A percentile compares a stretch with the other conserved stretches of the same genome.
Evolutionary conservation across 2,888 invertebrate species (phyloP).

Genomic region (Hoplodrina ambigua): DNA sequence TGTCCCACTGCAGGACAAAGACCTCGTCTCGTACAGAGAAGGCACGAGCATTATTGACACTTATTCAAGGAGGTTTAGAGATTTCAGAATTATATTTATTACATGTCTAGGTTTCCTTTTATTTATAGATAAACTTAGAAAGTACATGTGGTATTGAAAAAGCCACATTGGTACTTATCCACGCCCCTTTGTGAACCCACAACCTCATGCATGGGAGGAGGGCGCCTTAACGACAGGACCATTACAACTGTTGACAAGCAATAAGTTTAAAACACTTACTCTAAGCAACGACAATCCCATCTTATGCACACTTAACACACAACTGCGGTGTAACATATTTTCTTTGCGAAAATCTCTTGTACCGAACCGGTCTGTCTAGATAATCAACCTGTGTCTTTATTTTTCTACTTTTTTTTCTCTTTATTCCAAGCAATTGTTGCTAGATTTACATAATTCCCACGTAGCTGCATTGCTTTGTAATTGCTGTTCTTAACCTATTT

Average conservation of each 20-base stretch:
- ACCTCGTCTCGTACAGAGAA: too few relatives aligned
- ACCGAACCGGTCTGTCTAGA: conserved; percentile 74
- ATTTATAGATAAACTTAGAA: too few relatives aligned
- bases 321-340: conserved; percentile 63
- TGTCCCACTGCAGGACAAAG: too few relatives aligned
- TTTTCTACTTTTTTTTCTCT: conserved; percentile 33
- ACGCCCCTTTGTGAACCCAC: too few relatives aligned
- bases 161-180: too few relatives aligned
- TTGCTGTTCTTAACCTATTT: conserved; percentile 13
- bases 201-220: too few relatives aligned
- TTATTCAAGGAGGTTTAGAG: too few relatives aligned
- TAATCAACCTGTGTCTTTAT: conserved; percentile 64
- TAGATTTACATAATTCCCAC: conserved; percentile 57
- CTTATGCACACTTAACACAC: conserved; percentile 55
- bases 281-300: conserved; percentile 80
- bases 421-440: conserved; percentile 47
- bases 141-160: too few relatives aligned
- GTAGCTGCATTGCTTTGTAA: conserved; percentile 32
- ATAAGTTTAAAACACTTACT: conserved; percentile 72
- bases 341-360: conserved; percentile 67
- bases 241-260: neutral
- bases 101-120: too few relatives aligned
- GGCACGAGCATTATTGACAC: too few relatives aligned
- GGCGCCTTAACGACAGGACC: too few relatives aligned
- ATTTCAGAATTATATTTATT: too few relatives aligned